These are phyloP conservation scores for Laspeyria flexula DNA, from an alignment of 2,888 invertebrate species.

Conservation along the genomic window DNA sequence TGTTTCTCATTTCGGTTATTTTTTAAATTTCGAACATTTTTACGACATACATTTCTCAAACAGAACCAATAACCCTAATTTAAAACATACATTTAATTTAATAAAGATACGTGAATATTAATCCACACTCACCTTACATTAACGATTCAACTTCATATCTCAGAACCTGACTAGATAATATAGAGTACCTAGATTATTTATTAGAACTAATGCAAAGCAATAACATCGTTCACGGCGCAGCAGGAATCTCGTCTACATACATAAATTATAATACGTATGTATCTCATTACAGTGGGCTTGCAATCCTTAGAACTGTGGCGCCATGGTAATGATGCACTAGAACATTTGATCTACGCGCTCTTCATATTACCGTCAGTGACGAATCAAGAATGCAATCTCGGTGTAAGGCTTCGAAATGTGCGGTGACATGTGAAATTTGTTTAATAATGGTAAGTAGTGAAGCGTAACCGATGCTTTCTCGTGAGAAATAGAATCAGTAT, in stretches of 20 bases:
- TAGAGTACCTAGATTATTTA: conserved; percentile 46
- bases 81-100: too few species aligned
- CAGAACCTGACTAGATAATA: conserved; percentile 21
- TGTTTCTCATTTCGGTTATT: too few species aligned
- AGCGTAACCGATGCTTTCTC: neutral
- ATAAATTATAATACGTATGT: conserved; percentile 42
- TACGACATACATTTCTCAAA: too few species aligned
- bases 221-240: conserved; percentile 67
- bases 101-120: too few species aligned
- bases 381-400: conserved; percentile 47
- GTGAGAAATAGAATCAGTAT: neutral
- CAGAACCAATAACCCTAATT: too few species aligned
- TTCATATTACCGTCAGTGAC: conserved; percentile 39
- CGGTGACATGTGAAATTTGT: conserved; percentile 27
- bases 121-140: neutral
- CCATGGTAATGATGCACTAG: conserved; percentile 45
- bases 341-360: conserved; percentile 31
- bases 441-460: neutral
- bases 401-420: conserved; percentile 23
- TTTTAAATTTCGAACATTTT: too few species aligned
- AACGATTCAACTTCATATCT: conserved; percentile 25
- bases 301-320: conserved; percentile 50
- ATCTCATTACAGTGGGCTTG: conserved; percentile 66
- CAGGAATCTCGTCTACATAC: conserved; percentile 61
- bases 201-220: conserved; percentile 60